Conservation (phyloP, 2,113 vertebrate species). For the Cololabis saira region DNA sequence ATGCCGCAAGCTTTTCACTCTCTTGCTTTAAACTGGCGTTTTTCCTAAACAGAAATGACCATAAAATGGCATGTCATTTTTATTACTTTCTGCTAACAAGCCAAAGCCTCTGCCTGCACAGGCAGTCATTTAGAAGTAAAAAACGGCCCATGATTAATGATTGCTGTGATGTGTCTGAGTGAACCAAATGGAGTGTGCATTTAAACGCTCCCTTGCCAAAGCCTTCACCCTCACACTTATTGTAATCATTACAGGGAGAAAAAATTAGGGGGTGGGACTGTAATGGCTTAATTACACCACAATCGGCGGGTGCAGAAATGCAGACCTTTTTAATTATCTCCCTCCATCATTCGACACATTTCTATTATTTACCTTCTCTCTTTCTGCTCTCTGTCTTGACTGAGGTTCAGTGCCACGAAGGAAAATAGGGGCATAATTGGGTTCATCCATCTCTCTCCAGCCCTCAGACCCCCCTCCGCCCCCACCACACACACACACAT, state of each 20-base stretch:
- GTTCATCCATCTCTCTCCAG: conserved; percentile 76
- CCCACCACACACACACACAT: too few relatives aligned
- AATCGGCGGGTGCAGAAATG: conserved; percentile 62
- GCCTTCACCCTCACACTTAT: conserved; percentile 77
- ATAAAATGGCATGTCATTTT: conserved; percentile 51
- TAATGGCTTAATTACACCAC: conserved; percentile 79
- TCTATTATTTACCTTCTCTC: conserved; percentile 75
- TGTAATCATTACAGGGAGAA: conserved; percentile 73
- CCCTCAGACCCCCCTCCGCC: background rate
- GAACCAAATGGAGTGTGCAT: conserved; percentile 76
- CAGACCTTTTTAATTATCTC: conserved; percentile 77
- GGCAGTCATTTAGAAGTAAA: conserved; percentile 52
- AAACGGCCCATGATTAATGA: conserved; percentile 78
- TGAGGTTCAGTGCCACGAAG: conserved; percentile 46
- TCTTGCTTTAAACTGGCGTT: conserved; percentile 3
- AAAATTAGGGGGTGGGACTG: conserved; percentile 37
- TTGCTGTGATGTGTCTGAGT: conserved; percentile 71
- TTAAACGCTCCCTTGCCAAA: conserved; percentile 70
- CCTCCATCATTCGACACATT: conserved; percentile 79
- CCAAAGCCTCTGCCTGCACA: conserved; percentile 19
- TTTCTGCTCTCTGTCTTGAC: conserved; percentile 52
- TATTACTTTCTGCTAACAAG: conserved; percentile 62
- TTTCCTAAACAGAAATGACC: conserved; percentile 26
- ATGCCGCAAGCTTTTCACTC: conserved; percentile 11
- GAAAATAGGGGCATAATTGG: conserved; percentile 77